phyloP scores from a whole-genome alignment of 2,888 invertebrate species.

The Terebella lapidaria region DNA sequence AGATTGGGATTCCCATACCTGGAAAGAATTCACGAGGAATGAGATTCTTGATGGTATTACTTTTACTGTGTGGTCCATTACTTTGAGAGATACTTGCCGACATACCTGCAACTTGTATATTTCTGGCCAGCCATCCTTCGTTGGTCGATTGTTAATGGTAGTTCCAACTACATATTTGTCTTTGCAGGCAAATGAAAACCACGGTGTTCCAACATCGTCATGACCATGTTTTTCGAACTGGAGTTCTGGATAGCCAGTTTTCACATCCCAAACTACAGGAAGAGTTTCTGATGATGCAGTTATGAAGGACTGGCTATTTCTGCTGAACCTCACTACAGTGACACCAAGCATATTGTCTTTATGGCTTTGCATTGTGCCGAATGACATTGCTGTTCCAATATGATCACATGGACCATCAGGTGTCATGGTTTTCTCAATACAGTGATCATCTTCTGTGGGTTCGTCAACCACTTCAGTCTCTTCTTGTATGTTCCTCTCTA shows the following conservation, averaged over 20 bases:
- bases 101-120: constrained; percentile 12
- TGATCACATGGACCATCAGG: not conserved
- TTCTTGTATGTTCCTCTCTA: too few species aligned
- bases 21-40: too few species aligned
- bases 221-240: constrained; percentile 6
- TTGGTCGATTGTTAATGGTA: constrained; percentile 4
- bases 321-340: not conserved
- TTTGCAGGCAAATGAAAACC: constrained; percentile 12
- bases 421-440: not conserved
- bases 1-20: not conserved
- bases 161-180: constrained; percentile 15
- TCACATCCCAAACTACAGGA: constrained; percentile 13
- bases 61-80: too few species aligned
- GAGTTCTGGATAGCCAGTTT: not conserved
- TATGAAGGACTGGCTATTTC: constrained; percentile 6
- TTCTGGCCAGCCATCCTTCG: constrained; percentile 3
- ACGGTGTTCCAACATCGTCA: constrained; percentile 13
- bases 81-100: not conserved
- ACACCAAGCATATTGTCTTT: constrained; percentile 3
- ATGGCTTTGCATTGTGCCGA: not conserved
- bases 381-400: not conserved
- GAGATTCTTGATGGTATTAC: too few species aligned
- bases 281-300: constrained; percentile 7
- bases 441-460: not conserved
- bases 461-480: too few species aligned